Conservation (phyloP, 2,888 invertebrate species). For the Eucera pruinosa region DNA sequence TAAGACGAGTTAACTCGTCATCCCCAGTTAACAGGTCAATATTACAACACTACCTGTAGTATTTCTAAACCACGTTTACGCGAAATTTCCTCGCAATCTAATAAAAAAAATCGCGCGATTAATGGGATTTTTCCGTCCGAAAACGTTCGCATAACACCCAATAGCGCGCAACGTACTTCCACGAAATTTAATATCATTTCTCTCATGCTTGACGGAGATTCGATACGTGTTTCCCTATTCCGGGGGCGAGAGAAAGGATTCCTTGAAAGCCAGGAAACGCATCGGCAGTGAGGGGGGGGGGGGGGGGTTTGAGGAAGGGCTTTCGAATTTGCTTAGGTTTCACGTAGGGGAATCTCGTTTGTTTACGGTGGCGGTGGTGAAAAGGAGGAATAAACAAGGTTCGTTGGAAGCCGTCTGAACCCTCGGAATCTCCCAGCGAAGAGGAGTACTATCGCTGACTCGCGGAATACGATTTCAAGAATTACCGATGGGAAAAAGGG, state of each 20-base stretch:
- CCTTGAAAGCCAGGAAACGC: not conserved
- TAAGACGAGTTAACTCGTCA: no score
- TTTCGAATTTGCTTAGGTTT: conserved; percentile 19
- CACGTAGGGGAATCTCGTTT: conserved; percentile 29
- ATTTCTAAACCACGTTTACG: no score
- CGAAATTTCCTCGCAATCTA: no score
- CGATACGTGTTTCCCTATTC: conserved; percentile 17
- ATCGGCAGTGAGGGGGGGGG: not conserved
- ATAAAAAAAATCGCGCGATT: no score
- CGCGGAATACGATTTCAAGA: conserved; percentile 38
- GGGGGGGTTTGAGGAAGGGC: conserved; percentile 31
- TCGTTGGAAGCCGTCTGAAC: not conserved
- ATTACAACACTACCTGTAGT: no score
- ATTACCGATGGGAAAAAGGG: conserved; percentile 35
- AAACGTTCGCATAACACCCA: conserved; percentile 1
- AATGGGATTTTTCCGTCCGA: conserved; percentile 1
- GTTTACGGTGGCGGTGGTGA: conserved; percentile 24
- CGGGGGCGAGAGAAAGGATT: not conserved
- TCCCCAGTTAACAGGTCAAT: no score
- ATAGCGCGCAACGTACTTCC: not conserved
- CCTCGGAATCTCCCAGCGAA: no score
- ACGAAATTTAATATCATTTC: conserved; percentile 28
- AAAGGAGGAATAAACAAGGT: conserved; percentile 40
- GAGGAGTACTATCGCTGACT: no score
- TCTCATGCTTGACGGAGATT: conserved; percentile 1